Percentiles rank a stretch among this genome's conserved stretches.
Conservation (phyloP, 2,888 invertebrate species). For the Asteroscopus sphinx region DNA sequence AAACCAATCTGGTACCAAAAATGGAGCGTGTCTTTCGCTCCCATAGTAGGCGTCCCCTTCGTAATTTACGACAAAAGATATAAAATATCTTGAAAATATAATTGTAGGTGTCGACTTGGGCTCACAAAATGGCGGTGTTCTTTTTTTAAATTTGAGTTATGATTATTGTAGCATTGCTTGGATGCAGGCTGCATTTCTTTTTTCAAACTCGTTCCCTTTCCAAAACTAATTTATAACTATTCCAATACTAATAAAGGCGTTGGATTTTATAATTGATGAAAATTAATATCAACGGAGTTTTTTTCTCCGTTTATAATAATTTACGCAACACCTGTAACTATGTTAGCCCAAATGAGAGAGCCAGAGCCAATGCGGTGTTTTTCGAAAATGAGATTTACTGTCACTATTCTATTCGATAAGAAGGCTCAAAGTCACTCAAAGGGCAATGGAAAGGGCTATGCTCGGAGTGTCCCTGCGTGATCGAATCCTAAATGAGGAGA, state of each 20-base stretch:
- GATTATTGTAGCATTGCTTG: constrained; percentile 57
- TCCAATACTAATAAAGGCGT: constrained; percentile 35
- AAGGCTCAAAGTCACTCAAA: too few relatives aligned
- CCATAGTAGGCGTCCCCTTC: constrained; percentile 37
- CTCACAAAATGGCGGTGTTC: constrained; percentile 51
- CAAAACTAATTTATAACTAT: constrained; percentile 38
- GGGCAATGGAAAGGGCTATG: too few relatives aligned
- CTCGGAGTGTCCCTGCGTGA: too few relatives aligned
- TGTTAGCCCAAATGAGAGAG: too few relatives aligned
- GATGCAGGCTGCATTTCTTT: constrained; percentile 40
- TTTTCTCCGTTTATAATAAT: too few relatives aligned
- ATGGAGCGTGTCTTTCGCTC: constrained; percentile 1
- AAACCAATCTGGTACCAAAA: background rate
- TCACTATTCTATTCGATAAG: too few relatives aligned
- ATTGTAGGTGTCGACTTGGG: constrained; percentile 74
- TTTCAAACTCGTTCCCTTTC: constrained; percentile 33
- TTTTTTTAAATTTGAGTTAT: constrained; percentile 53
- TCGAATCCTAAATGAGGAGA: too few relatives aligned
- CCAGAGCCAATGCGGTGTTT: too few relatives aligned
- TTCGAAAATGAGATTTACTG: too few relatives aligned
- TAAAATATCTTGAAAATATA: constrained; percentile 79
- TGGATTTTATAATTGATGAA: constrained; percentile 22
- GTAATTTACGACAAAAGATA: constrained; percentile 71
- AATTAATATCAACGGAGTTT: too few relatives aligned
- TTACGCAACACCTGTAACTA: too few relatives aligned